Evolutionary conservation across 92 coral and sea anemone genomes (phyloP).

Genomic region (Parazoanthus swiftii): DNA sequence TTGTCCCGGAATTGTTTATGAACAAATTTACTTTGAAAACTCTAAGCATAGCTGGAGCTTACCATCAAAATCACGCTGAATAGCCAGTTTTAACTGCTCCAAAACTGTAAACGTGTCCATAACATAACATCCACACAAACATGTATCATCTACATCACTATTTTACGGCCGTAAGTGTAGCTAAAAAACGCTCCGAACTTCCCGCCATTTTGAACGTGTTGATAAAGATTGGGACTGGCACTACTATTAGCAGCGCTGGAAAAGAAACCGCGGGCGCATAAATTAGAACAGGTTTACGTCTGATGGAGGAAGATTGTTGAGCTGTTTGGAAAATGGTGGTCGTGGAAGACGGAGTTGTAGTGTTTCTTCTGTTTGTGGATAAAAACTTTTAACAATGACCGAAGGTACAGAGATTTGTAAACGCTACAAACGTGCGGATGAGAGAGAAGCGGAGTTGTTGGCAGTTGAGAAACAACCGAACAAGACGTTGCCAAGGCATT

Average conservation of each 20-base stretch:
- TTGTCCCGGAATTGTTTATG: too few relatives aligned
- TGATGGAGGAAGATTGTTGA: too few relatives aligned
- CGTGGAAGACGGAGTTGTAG: not conserved
- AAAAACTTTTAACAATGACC: constrained; percentile 46
- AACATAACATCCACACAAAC: not conserved
- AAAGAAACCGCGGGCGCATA: constrained; percentile 20
- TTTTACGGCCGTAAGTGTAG: not conserved
- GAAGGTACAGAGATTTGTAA: constrained; percentile 67
- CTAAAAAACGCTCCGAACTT: not conserved
- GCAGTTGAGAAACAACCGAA: constrained; percentile 57
- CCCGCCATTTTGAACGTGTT: constrained; percentile 37
- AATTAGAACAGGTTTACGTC: not conserved
- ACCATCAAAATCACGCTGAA: constrained; percentile 38
- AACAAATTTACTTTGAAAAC: too few relatives aligned
- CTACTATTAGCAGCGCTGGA: constrained; percentile 10
- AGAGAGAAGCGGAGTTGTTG: constrained; percentile 52
- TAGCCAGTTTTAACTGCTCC: constrained; percentile 25
- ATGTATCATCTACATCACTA: not conserved
- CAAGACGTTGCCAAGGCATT: constrained; percentile 75
- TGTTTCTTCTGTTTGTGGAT: not conserved
- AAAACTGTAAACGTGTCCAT: constrained; percentile 31
- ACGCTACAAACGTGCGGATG: constrained; percentile 72
- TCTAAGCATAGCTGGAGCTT: not conserved
- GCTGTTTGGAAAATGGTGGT: too few relatives aligned
- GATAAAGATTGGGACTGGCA: not conserved